Conservation (phyloP, 1,140 invertebrate species). For the Ips typographus region DNA sequence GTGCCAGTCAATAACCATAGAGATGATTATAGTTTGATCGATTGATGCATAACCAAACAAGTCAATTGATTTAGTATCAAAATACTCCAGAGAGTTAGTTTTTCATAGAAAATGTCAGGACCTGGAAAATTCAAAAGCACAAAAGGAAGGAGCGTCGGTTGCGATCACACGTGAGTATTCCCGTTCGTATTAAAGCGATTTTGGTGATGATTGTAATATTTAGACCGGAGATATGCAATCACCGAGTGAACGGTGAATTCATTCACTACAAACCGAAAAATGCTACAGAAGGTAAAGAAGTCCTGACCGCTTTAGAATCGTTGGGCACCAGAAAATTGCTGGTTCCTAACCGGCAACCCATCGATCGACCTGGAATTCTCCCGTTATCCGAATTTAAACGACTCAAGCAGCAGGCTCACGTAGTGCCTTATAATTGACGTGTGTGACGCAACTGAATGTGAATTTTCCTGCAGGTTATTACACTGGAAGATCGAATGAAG, state of each 20-base stretch:
- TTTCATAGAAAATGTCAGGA: too few species aligned
- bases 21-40: too few species aligned
- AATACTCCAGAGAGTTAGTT: too few species aligned
- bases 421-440: slow-evolving; percentile 18
- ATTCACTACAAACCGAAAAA: slow-evolving; percentile 33
- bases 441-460: too few species aligned
- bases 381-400: slow-evolving; percentile 42
- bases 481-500: slow-evolving; percentile 40
- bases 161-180: too few species aligned
- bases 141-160: too few species aligned
- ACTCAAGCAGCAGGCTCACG: slow-evolving; percentile 45
- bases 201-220: too few species aligned
- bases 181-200: too few species aligned
- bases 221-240: slow-evolving; percentile 35
- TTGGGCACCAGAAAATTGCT: slow-evolving; percentile 38
- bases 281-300: slow-evolving; percentile 41
- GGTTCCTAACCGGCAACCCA: slow-evolving; percentile 43
- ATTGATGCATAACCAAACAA: too few species aligned
- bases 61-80: too few species aligned
- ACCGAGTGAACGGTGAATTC: slow-evolving; percentile 27
- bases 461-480: slow-evolving; percentile 43
- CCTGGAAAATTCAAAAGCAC: too few species aligned
- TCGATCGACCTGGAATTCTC: slow-evolving; percentile 44
- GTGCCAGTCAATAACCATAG: too few species aligned
- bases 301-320: slow-evolving; percentile 32